Evolutionary conservation across 2,888 invertebrate species (phyloP).

Genomic region (Phaonia tiefii): DNA sequence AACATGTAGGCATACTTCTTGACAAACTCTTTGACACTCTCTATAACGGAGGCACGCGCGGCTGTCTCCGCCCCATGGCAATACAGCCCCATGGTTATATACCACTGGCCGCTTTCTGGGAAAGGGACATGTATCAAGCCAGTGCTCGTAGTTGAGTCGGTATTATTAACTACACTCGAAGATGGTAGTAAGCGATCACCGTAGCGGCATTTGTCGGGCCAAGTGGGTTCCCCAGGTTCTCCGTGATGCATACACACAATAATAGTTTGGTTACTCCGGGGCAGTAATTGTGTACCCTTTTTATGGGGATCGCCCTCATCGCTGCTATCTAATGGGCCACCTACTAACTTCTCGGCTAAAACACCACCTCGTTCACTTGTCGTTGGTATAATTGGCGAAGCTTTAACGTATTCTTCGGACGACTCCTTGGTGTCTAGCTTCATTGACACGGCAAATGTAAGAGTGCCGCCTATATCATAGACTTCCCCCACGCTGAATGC

Average conservation of each 20-base stretch:
- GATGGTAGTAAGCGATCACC: slow-evolving; percentile 82
- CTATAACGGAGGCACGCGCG: slow-evolving; percentile 77
- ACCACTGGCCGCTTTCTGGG: slow-evolving; percentile 92
- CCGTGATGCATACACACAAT: slow-evolving; percentile 85
- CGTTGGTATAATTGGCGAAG: slow-evolving; percentile 67
- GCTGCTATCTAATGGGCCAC: slow-evolving; percentile 63
- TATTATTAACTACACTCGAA: slow-evolving; percentile 85
- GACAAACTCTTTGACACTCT: slow-evolving; percentile 79
- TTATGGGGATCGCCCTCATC: slow-evolving; percentile 56
- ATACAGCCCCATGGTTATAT: slow-evolving; percentile 86
- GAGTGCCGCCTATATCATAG: slow-evolving; percentile 90
- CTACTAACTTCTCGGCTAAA: slow-evolving; percentile 77
- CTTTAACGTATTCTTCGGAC: slow-evolving; percentile 67
- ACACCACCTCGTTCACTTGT: slow-evolving; percentile 73
- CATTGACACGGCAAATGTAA: slow-evolving; percentile 87
- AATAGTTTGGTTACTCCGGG: slow-evolving; percentile 80
- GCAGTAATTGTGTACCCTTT: slow-evolving; percentile 58
- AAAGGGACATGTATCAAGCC: slow-evolving; percentile 87
- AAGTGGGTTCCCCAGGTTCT: slow-evolving; percentile 83
- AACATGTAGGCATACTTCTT: slow-evolving; percentile 74
- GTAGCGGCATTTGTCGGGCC: slow-evolving; percentile 84
- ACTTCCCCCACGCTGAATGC: slow-evolving; percentile 87
- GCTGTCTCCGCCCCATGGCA: slow-evolving; percentile 83
- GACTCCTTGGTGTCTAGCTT: slow-evolving; percentile 81
- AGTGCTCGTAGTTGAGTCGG: slow-evolving; percentile 84